Evolutionary conservation across 1,140 invertebrate genomes (phyloP).

Genomic region (Phenacoccus solenopsis): DNA sequence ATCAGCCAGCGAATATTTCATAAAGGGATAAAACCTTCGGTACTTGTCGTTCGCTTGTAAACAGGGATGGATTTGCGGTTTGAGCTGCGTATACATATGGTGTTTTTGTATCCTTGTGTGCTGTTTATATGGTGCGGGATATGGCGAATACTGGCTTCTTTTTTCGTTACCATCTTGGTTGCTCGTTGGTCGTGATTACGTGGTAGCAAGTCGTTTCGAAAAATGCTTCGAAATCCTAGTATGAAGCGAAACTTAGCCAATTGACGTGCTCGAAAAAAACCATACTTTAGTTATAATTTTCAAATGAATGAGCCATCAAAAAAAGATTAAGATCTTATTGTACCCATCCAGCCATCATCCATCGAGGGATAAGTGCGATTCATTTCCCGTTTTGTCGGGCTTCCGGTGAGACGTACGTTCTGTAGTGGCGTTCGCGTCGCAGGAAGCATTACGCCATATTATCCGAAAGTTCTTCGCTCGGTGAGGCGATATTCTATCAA

Average conservation of each 20-base stretch:
- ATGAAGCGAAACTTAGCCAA: too few species aligned
- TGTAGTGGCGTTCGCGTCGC: not conserved
- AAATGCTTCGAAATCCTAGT: too few species aligned
- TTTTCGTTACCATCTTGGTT: too few species aligned
- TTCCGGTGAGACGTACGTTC: not conserved
- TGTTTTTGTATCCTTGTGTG: too few species aligned
- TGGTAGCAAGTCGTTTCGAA: too few species aligned
- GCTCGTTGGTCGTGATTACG: too few species aligned
- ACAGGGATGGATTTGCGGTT: slow-evolving; percentile 8
- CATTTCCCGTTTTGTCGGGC: slow-evolving; percentile 15
- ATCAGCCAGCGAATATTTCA: slow-evolving; percentile 9
- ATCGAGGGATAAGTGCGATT: not conserved
- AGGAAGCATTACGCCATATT: slow-evolving; percentile 12
- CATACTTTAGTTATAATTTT: too few species aligned
- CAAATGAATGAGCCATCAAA: not conserved
- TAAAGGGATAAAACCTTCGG: slow-evolving; percentile 10
- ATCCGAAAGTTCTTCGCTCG: slow-evolving; percentile 3
- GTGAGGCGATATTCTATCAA: not conserved
- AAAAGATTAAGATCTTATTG: not conserved
- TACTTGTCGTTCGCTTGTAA: slow-evolving; percentile 8
- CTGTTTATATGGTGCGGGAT: not conserved
- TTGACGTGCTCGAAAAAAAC: too few species aligned
- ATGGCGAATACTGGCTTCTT: too few species aligned
- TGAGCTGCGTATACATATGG: not conserved
- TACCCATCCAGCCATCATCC: not conserved